Base-by-base conservation (phyloP, 2,113 vertebrate genomes). In the Plecturocebus donacophilus region DNA sequence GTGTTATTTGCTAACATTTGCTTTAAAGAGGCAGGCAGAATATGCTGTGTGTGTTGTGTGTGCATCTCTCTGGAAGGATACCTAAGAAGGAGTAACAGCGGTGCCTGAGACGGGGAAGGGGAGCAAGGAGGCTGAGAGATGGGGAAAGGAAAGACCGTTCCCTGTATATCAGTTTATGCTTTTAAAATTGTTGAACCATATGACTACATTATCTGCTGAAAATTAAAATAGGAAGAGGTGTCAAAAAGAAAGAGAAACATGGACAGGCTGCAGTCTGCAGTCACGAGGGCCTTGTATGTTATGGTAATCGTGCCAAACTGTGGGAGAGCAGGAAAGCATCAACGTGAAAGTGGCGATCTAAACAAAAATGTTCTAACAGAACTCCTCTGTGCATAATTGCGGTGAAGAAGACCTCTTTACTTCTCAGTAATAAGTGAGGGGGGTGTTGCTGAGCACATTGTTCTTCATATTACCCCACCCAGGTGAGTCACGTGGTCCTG, bases 401-500 rank as follows among this genome's bases (percentile, higher is more conserved):
- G 1, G 47, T 54, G 9, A 87, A 35, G 40, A 42, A 27, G 40
- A 16, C 9, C 19, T 16, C 21, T 75, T 32, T 25, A 30, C 19
- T 82, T 71, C 89, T 88, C 52, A 54, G 64, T 17, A 35, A 52
- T 56, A 64, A 83, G 8, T 3, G 71, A 86, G 32, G 49, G 49
- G 47, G 11, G 47, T 71, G 71, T 47, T 52, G 52, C 83, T 27
- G 5, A 54, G 27, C 16, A 1, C 71, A 21, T 56, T 13, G 6
- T 45, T 25, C 30, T 38, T 89, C 14, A 1, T 56, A 0, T 19
- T 25, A 54, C 25, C 58, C 6, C 11, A 20, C 25, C 35, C 23
- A 0, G 4, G 25, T 7, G 52, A 66, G 23, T 27, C 85, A 16
- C 0, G 1, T 25, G 38, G 73, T 54, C 19, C 0, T 21, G 47